Evolutionary conservation across 2,113 vertebrate genomes (phyloP).

Genomic region (Glaucidium brasilianum): DNA sequence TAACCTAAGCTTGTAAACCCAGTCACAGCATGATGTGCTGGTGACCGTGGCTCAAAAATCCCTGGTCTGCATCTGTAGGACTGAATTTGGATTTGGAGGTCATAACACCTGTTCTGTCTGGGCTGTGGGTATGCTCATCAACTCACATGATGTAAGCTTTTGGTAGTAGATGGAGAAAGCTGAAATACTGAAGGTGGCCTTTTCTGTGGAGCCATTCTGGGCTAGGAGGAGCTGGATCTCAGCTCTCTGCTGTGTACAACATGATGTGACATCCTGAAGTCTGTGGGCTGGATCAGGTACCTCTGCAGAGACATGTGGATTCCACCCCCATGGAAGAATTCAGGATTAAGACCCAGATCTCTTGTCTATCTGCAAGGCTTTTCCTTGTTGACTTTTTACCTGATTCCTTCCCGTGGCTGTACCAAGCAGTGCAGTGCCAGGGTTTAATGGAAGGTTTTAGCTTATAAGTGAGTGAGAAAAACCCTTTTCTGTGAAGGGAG

Average conservation of each 20-base stretch:
- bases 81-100: neutral
- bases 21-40: neutral
- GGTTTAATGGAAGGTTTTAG: neutral
- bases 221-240: neutral
- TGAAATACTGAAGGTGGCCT: neutral
- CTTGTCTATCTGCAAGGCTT: neutral
- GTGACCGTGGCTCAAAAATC: neutral
- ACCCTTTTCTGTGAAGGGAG: neutral
- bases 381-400: neutral
- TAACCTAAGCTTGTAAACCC: neutral
- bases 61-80: neutral
- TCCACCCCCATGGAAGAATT: neutral
- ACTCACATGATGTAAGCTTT: accelerated
- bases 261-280: accelerated
- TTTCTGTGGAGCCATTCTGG: neutral
- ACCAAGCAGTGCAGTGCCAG: neutral
- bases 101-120: neutral
- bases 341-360: neutral
- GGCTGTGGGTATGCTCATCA: neutral
- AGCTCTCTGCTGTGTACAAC: accelerated
- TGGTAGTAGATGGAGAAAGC: neutral
- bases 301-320: neutral
- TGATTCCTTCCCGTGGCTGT: neutral
- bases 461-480: neutral
- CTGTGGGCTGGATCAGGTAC: neutral